phyloP scores from a whole-genome alignment of 2,797 vertebrate genomes.

The Ataeniobius toweri region DNA sequence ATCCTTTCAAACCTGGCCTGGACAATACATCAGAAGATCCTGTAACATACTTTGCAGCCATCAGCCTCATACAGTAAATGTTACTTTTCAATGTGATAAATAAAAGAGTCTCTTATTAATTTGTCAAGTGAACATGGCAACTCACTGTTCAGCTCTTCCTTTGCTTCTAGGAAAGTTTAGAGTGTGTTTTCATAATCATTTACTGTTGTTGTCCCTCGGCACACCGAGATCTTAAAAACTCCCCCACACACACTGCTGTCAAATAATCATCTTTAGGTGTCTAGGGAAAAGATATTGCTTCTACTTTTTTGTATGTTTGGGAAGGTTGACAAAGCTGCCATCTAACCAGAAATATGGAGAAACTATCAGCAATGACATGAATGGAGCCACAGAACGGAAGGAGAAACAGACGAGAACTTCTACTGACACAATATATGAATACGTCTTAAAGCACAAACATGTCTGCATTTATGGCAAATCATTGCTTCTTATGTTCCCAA shows the following conservation, averaged over 20 bases:
- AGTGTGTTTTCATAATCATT: conserved; percentile 14
- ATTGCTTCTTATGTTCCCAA: conserved; percentile 21
- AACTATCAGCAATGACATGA: conserved; percentile 37
- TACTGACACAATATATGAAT: neutral
- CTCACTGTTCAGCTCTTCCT: conserved; percentile 19
- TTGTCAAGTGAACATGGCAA: conserved; percentile 2
- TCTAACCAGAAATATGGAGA: conserved; percentile 55
- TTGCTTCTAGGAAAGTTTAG: conserved; percentile 4
- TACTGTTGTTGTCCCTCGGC: conserved; percentile 38
- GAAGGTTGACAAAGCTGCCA: conserved; percentile 19
- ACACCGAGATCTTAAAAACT: conserved; percentile 44
- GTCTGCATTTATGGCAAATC: conserved; percentile 17
- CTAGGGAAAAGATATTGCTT: conserved; percentile 40
- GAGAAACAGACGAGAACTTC: conserved; percentile 15
- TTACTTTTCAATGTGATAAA: neutral
- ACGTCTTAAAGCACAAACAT: conserved; percentile 14
- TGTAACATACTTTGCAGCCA: neutral
- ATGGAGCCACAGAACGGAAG: neutral
- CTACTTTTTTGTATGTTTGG: conserved; percentile 37
- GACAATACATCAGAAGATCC: neutral
- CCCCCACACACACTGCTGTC: conserved; percentile 2
- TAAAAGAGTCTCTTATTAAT: neutral
- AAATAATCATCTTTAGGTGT: conserved; percentile 18
- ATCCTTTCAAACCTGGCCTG: too few species aligned
- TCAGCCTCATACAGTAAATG: neutral